Evolutionary conservation across 1,140 invertebrate species (phyloP).

Genomic region (Drosophila pandora): DNA sequence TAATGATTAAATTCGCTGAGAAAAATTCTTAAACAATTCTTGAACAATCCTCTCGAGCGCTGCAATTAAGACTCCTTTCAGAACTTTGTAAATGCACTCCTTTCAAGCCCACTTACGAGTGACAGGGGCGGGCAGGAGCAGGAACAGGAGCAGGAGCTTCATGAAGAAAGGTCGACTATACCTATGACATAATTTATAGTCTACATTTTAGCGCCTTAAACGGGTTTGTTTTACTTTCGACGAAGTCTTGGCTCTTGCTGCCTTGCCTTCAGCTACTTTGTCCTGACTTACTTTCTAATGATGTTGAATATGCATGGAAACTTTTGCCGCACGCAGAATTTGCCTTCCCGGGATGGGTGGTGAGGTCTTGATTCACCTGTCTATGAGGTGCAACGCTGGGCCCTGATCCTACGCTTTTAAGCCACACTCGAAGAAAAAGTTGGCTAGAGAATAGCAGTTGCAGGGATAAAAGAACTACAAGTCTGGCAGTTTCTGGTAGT

Average conservation of each 20-base stretch:
- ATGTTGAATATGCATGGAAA: slow-evolving; percentile 80
- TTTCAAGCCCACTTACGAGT: slow-evolving; percentile 31
- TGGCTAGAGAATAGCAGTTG: not conserved
- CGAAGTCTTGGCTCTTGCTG: slow-evolving; percentile 15
- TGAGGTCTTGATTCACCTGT: slow-evolving; percentile 62
- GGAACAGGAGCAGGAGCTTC: not conserved
- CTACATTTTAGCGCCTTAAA: slow-evolving; percentile 54
- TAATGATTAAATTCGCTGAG: not conserved
- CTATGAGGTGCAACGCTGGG: slow-evolving; percentile 7
- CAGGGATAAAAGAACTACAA: not conserved
- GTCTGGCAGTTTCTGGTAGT: slow-evolving; percentile 8
- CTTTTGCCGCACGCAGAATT: slow-evolving; percentile 67
- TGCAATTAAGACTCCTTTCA: slow-evolving; percentile 42
- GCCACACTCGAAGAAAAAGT: not conserved
- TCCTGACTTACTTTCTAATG: slow-evolving; percentile 78
- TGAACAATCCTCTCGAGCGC: not conserved
- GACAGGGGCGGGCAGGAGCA: not conserved
- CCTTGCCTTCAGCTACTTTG: slow-evolving; percentile 66
- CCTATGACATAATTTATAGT: slow-evolving; percentile 64
- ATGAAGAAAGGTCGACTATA: slow-evolving; percentile 30
- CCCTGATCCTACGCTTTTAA: slow-evolving; percentile 5
- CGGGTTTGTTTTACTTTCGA: slow-evolving; percentile 37
- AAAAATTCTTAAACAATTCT: slow-evolving; percentile 1
- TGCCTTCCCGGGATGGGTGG: slow-evolving; percentile 16
- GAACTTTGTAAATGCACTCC: slow-evolving; percentile 38